Evolutionary conservation across 2,797 vertebrate species (phyloP).

Genomic region (Phrynocephalus forsythii): DNA sequence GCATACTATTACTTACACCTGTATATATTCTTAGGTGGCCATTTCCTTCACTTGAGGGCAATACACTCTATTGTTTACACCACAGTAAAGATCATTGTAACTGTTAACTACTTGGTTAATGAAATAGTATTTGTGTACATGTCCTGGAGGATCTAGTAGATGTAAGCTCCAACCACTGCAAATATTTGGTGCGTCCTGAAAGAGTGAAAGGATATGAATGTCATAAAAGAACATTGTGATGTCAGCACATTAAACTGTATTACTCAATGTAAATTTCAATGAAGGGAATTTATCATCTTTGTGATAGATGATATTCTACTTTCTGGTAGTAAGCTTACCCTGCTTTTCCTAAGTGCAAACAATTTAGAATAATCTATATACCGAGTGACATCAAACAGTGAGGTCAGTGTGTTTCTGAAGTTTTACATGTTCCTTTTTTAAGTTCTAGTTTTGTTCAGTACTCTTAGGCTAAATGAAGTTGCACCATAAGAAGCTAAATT

Average conservation of each 20-base stretch:
- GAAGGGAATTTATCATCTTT: constrained; percentile 25
- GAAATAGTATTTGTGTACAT: not conserved
- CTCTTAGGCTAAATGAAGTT: not conserved
- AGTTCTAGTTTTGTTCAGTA: not conserved
- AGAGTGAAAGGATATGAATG: constrained; percentile 17
- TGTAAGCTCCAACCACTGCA: constrained; percentile 15
- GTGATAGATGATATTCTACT: constrained; percentile 21
- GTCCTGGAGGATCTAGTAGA: not conserved
- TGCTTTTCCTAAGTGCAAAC: constrained; percentile 14
- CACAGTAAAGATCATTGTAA: not conserved
- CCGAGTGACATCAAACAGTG: not conserved
- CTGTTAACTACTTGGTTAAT: not conserved
- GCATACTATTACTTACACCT: no score
- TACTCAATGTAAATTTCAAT: constrained; percentile 17
- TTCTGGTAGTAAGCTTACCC: not conserved
- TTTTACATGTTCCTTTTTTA: not conserved
- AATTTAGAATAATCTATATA: not conserved
- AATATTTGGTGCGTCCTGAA: constrained; percentile 34
- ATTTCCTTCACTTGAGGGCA: not conserved
- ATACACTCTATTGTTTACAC: not conserved
- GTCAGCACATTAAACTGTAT: constrained; percentile 35
- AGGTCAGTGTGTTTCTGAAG: constrained; percentile 29
- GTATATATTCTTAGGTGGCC: not conserved
- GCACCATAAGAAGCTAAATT: not conserved
- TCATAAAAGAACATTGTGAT: constrained; percentile 39